Conservation (phyloP, 2,113 vertebrate species). For the Tachycineta bicolor region DNA sequence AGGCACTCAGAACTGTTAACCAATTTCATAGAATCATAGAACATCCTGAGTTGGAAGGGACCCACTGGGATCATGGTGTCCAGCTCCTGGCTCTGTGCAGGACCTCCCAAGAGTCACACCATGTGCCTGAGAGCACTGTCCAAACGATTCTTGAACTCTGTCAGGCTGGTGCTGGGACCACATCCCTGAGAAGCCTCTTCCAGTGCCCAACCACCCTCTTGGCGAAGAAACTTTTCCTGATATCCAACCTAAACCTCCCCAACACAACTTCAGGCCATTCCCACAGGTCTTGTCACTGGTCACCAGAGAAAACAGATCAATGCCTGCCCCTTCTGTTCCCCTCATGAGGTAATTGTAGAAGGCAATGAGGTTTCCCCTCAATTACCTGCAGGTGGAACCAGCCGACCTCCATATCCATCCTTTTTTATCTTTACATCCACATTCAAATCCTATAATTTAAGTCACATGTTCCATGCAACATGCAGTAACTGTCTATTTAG, state of each 20-base stretch:
- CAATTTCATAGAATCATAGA: not conserved
- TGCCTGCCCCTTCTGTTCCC: not conserved
- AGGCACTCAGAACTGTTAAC: not conserved
- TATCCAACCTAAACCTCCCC: not conserved
- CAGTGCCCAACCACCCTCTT: not conserved
- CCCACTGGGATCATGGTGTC: not conserved
- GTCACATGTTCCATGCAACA: not conserved
- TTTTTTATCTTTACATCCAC: not conserved
- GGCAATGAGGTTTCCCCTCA: not conserved
- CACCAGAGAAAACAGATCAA: not conserved
- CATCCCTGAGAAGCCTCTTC: not conserved
- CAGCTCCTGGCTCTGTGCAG: not conserved
- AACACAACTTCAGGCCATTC: not conserved
- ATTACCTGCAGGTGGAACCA: not conserved
- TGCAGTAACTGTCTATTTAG: not conserved
- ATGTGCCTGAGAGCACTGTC: not conserved
- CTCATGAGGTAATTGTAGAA: not conserved
- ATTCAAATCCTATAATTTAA: not conserved
- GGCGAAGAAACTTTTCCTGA: not conserved
- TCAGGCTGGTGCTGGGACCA: not conserved
- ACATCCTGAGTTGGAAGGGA: not conserved
- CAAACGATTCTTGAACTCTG: not conserved
- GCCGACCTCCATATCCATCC: not conserved
- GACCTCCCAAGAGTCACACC: not conserved
- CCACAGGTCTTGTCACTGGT: not conserved